Conservation (phyloP, 2,888 invertebrate genomes). For the Zonitis immaculata region DNA sequence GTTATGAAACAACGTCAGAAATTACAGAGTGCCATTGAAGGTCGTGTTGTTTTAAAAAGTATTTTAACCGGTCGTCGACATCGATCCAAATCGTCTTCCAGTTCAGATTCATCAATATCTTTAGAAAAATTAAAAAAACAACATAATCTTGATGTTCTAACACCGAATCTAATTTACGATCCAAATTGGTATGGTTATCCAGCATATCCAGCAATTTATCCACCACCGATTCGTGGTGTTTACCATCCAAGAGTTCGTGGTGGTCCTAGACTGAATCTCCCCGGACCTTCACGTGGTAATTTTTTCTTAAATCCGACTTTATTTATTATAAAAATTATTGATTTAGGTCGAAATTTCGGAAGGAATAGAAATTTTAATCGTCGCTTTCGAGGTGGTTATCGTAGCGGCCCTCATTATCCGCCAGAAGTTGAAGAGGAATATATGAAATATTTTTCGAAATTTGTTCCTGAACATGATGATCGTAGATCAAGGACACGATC, state of each 20-base stretch:
- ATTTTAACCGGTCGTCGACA: slow-evolving; percentile 33
- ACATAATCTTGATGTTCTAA: background rate
- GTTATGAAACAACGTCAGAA: slow-evolving; percentile 53
- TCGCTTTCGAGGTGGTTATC: slow-evolving; percentile 38
- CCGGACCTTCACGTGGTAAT: slow-evolving; percentile 38
- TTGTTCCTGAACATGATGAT: slow-evolving; percentile 49
- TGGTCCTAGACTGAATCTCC: slow-evolving; percentile 31
- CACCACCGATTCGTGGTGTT: slow-evolving; percentile 14
- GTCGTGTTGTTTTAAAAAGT: slow-evolving; percentile 46
- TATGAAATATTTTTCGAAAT: slow-evolving; percentile 58
- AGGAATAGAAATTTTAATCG: slow-evolving; percentile 22
- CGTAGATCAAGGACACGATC: slow-evolving; percentile 20
- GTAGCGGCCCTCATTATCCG: slow-evolving; percentile 30
- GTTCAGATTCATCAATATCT: slow-evolving; percentile 31
- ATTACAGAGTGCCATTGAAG: slow-evolving; percentile 54
- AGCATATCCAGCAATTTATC: slow-evolving; percentile 4
- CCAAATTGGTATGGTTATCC: slow-evolving; percentile 28
- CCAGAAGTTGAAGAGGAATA: slow-evolving; percentile 48
- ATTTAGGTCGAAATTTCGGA: slow-evolving; percentile 15
- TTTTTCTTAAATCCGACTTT: too few relatives aligned
- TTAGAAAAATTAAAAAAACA: background rate
- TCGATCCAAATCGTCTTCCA: slow-evolving; percentile 31
- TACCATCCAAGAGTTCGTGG: too few relatives aligned
- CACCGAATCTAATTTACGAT: slow-evolving; percentile 24
- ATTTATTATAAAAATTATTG: too few relatives aligned